Evolutionary conservation across 2,797 vertebrate species (phyloP).

Genomic region (Pseudochromis fuscus): DNA sequence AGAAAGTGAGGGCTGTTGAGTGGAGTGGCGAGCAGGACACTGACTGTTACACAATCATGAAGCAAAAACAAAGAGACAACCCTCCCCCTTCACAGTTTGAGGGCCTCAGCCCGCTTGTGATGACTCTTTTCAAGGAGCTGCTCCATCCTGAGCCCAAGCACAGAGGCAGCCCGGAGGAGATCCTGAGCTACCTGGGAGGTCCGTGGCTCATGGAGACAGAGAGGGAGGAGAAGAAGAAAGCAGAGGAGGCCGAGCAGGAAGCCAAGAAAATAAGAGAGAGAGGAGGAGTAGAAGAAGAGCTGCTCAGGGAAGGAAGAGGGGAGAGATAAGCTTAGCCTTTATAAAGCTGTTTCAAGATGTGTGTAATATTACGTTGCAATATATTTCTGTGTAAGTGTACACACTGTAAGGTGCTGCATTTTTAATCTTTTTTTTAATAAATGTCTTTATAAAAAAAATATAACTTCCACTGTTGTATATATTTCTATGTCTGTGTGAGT

Average conservation of each 20-base stretch:
- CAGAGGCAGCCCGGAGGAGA: constrained; percentile 86
- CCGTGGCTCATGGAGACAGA: constrained; percentile 85
- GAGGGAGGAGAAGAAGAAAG: constrained; percentile 67
- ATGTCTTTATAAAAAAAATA: constrained; percentile 10
- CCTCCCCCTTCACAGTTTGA: constrained; percentile 87
- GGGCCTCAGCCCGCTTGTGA: constrained; percentile 85
- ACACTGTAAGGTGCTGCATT: constrained; percentile 47
- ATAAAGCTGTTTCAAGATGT: neutral
- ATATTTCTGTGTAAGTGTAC: constrained; percentile 35
- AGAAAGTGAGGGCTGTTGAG: constrained; percentile 9
- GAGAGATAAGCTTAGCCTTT: constrained; percentile 74
- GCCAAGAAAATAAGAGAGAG: constrained; percentile 77
- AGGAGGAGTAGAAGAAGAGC: constrained; percentile 74
- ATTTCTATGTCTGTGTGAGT: constrained; percentile 17
- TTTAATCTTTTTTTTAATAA: constrained; percentile 71
- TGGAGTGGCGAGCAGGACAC: constrained; percentile 36
- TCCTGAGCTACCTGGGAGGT: constrained; percentile 87
- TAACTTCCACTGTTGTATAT: constrained; percentile 48
- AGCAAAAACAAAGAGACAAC: constrained; percentile 63
- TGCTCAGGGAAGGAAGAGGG: constrained; percentile 78
- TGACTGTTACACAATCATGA: constrained; percentile 50
- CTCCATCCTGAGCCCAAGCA: constrained; percentile 86
- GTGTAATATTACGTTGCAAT: neutral
- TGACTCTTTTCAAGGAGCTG: constrained; percentile 88
- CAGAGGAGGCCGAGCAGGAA: constrained; percentile 77